Evolutionary conservation across 23 tunicate species (phyloP).

Genomic region (Pegea sp.): DNA sequence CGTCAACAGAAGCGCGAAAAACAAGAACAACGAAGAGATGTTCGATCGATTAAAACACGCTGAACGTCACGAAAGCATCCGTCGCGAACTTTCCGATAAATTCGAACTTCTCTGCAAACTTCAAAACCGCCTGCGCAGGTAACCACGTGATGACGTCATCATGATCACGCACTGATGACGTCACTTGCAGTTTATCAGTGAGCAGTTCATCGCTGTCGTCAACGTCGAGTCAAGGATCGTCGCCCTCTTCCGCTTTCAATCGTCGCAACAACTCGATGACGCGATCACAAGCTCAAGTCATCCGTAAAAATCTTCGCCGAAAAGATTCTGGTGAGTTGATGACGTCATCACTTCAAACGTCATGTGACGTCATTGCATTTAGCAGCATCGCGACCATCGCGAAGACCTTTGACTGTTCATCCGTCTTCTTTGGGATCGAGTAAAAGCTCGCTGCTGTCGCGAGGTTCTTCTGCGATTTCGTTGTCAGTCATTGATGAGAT

Average conservation of each 20-base stretch:
- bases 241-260: slow-evolving; percentile 27
- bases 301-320: slow-evolving; percentile 61
- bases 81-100: slow-evolving; percentile 25
- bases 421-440: no score
- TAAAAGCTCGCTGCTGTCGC: background rate
- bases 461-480: background rate
- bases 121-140: slow-evolving; percentile 36
- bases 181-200: slow-evolving; percentile 19
- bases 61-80: slow-evolving; percentile 35
- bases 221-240: slow-evolving; percentile 37
- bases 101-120: slow-evolving; percentile 38
- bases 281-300: slow-evolving; percentile 40
- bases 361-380: no score
- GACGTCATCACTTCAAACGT: no score
- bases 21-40: slow-evolving; percentile 43
- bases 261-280: slow-evolving; percentile 84
- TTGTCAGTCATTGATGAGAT: background rate
- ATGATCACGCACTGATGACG: background rate
- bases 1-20: slow-evolving; percentile 27
- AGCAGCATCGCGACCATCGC: no score
- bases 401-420: no score
- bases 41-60: slow-evolving; percentile 64
- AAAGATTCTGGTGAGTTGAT: no score
- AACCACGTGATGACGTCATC: background rate
- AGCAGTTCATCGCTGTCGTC: slow-evolving; percentile 69